Evolutionary conservation across 2,888 invertebrate genomes (phyloP), one percentile per base, ranked within the genome.

Genomic region (Scotopteryx bipunctaria): DNA sequence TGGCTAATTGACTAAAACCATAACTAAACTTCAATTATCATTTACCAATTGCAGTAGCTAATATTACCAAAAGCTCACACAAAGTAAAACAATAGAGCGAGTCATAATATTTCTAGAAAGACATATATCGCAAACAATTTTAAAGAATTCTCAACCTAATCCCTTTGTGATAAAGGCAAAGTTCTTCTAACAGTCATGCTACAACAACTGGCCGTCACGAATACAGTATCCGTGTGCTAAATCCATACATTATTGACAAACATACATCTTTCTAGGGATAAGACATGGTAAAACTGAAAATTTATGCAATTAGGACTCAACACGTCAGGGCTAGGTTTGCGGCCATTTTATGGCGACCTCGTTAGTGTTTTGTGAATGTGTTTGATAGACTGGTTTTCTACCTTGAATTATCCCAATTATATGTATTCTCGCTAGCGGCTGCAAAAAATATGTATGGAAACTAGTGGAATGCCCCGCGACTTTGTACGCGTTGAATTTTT

Each of bases 191-290:
- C 27, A 35, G 8, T 21, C 29, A 31, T 6, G 27, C 23, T 19
- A 25, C n/a, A 27, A 49, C 35, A 45, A 48, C 38, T 48, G 42
- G 19, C 47, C 50, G 56, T 59, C 58, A 61, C 59, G 55, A 63
- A 29, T 27, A 23, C 42, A 19, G 51, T 58, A 51, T 49, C 53
- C 48, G 48, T 58, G 63, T 59, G 55, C 63, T 33, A 58, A 45
- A 58, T 63, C 37, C 63, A 63, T 63, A 59, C 37, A 63, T 63
- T 58, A 63, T 48, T 50, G 31, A 47, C 45, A 38, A 55, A 52
- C 55, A 43, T 36, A 55, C 55, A 48, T 35, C 45, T 33, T 17
- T 36, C 46, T 50, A 50, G 6, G 37, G 47, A 47, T 48, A 59
- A 50, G 49, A 44, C 43, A 13, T 29, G 48, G 44, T 40, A n/a